Base-by-base conservation (phyloP, 2,113 vertebrate genomes). In the Meles meles region DNA sequence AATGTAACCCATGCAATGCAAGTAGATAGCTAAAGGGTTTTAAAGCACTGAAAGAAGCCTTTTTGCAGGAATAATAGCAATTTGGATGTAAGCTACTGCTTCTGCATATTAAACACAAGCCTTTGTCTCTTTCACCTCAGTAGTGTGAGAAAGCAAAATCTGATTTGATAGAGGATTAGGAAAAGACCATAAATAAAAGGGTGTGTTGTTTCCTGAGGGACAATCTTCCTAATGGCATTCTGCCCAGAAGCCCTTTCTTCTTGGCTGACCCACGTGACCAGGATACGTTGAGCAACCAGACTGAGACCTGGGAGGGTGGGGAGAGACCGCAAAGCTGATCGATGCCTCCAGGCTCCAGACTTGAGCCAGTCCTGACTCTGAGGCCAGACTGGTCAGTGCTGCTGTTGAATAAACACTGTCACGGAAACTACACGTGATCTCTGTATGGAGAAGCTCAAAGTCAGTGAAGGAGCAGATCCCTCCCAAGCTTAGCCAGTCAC, bases 71-170 rank as follows among this genome's bases (percentile, higher is more conserved):
- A 88, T 42, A 97, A 94, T 47, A 81, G 91, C 76, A 87, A 88
- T 92, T 65, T 71, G 93, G 90, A 76, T 71, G 93, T 47, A 55
- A 96, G 92, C 34, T 90, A 84, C 96, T 59, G 61, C 88, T 80
- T 95, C 79, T 89, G 95, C 97, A 96, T 97, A 72, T 92, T 97
- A 97, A 97, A 65, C 49, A 49, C 81, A 67, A 80, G 57, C 23
- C 88, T 98, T 97, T 94, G 90, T 97, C 81, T 88, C 90, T 49
- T 92, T 96, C 57, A 93, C 96, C 96, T 97, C 88, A 82, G 85
- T 21, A 55, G 77, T 55, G 71, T 88, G 85, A 97, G 93, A 96
- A 97, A 97, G 84, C 67, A 96, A 95, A 97, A 94, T 96, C 94
- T 93, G 93, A 90, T 90, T 81, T 95, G 93, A 90, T 81, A 94